Evolutionary conservation across 2,113 vertebrate species (phyloP), one percentile per base, ranked within the genome.

Genomic region (Nerophis lumbriciformis): DNA sequence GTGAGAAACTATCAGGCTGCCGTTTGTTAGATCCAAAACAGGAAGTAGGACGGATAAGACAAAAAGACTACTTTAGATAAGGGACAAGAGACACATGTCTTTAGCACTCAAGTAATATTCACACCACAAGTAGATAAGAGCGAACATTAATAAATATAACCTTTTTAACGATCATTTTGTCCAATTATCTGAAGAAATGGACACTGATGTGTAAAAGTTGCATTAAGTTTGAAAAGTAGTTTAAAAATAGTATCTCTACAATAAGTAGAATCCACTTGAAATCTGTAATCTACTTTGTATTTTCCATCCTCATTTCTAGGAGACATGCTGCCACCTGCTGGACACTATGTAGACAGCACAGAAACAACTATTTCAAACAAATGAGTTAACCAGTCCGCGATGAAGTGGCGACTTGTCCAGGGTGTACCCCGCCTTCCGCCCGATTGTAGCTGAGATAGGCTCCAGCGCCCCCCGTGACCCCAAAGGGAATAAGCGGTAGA

Each of bases 271-370:
- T 28, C 28, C 28, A 28, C 28, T 28, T 28, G 28, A 28, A 28
- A 28, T 28, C 28, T 28, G 28, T 28, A 28, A 28, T 28, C 2
- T 28, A 28, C 28, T 28, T 28, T 28, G 28, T 28, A 28, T 28
- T 52, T 8, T 51, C 7, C 47, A 7, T 10, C 21, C 15, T 42
- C 2, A 28, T 55, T 19, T 7, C 56, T 36, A 72, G 48, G 56
- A 51, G 21, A 39, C 73, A 47, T 78, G 79, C 82, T 83, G 80
- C 85, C 80, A 71, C 44, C 87, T 83, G 4, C 68, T 86, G 87
- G 51, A 57, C 16, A 57, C 68, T 77, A 8, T 8, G 1, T 0
- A 54, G 44, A 71, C 28, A 57, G 21, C 21, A 63, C 5, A 62
- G 42, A 54, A 0, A 38, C 19, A 39, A 48, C 6, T 11, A 45